Evolutionary conservation across 2,888 invertebrate genomes (phyloP).

Genomic region (Catocala fraxini): DNA sequence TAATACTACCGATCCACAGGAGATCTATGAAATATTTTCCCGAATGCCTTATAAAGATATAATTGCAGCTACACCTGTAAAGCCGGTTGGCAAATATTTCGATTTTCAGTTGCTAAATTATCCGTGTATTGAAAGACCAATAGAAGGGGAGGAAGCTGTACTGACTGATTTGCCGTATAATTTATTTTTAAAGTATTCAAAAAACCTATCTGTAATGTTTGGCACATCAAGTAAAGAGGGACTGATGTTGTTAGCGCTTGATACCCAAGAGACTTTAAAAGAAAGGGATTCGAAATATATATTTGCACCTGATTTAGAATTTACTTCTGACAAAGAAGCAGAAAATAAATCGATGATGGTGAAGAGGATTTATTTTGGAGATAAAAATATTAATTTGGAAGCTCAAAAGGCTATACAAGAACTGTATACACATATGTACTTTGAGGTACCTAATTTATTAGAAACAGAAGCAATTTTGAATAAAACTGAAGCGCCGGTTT

Average conservation of each 20-base stretch:
- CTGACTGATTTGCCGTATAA: slow-evolving; percentile 75
- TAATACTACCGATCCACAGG: slow-evolving; percentile 67
- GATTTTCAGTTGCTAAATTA: slow-evolving; percentile 74
- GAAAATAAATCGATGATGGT: slow-evolving; percentile 59
- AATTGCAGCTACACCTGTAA: slow-evolving; percentile 60
- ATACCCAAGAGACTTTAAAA: slow-evolving; percentile 55
- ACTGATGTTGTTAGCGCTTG: slow-evolving; percentile 55
- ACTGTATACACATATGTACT: slow-evolving; percentile 75
- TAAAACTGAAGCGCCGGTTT: slow-evolving; percentile 59
- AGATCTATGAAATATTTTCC: slow-evolving; percentile 72
- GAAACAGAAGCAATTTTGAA: slow-evolving; percentile 63
- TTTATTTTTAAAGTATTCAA: slow-evolving; percentile 61
- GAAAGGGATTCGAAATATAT: slow-evolving; percentile 67
- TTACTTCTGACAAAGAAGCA: slow-evolving; percentile 67
- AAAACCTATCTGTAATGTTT: slow-evolving; percentile 64
- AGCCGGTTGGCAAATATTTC: slow-evolving; percentile 69
- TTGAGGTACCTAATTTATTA: slow-evolving; percentile 71
- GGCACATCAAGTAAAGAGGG: slow-evolving; percentile 78
- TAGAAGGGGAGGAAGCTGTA: slow-evolving; percentile 69
- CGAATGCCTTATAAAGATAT: slow-evolving; percentile 63
- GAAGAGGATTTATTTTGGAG: slow-evolving; percentile 77
- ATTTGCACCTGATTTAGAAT: slow-evolving; percentile 76
- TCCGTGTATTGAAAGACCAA: slow-evolving; percentile 74
- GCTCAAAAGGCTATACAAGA: slow-evolving; percentile 68
- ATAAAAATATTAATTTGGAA: slow-evolving; percentile 74